Percentiles rank a stretch among this genome's conserved stretches.
These are phyloP conservation scores for Diglossa cyanea DNA, from an alignment of 2,797 vertebrate genomes.

Conservation along the genomic window DNA sequence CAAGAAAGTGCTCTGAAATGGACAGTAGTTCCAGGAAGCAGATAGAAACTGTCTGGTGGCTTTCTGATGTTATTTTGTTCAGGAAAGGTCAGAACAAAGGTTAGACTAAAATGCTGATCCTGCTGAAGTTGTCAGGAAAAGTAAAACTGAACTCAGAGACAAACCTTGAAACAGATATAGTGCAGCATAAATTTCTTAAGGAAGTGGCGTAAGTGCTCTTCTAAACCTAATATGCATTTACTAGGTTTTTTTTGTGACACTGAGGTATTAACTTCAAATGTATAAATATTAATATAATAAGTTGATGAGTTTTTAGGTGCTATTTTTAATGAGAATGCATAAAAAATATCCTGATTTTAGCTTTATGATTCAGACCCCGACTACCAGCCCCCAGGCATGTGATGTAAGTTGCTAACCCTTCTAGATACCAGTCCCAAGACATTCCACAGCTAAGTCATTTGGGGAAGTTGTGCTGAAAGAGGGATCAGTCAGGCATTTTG, in stretches of 20 bases:
- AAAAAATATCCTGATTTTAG: background rate
- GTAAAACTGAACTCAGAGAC: background rate
- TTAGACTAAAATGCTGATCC: background rate
- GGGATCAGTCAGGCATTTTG: background rate
- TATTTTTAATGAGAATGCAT: background rate
- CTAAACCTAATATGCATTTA: background rate
- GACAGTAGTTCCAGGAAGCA: background rate
- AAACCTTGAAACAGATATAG: background rate
- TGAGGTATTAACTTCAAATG: background rate
- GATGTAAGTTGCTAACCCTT: background rate
- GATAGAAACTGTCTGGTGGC: background rate
- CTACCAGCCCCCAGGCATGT: background rate
- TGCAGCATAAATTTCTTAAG: background rate
- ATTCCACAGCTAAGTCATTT: background rate
- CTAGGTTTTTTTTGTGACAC: background rate
- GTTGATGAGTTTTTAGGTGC: background rate
- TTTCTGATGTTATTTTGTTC: background rate
- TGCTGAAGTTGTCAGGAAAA: background rate
- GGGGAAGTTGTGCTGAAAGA: background rate
- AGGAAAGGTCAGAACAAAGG: background rate
- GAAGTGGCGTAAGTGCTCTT: background rate
- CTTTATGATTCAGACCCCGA: background rate
- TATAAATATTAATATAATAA: background rate
- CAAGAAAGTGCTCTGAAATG: background rate
- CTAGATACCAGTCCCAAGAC: background rate